Percentiles rank a stretch among this genome's conserved stretches.
Conservation (phyloP, 2,888 invertebrate genomes). For the Dione vanillae region DNA sequence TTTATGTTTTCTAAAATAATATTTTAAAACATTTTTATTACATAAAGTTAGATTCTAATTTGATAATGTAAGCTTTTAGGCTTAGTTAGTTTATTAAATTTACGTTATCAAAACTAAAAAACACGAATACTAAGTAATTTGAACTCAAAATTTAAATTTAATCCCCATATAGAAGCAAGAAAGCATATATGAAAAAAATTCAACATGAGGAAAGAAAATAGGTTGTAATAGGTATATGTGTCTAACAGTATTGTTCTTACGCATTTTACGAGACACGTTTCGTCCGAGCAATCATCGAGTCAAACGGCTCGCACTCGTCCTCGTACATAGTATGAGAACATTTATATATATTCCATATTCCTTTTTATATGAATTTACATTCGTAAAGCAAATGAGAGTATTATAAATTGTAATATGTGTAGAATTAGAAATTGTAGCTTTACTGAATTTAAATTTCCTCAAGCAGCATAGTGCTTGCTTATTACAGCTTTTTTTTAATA, state of each 20-base stretch:
- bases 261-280: slow-evolving; percentile 29
- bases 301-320: slow-evolving; percentile 23
- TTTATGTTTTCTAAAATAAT: too few relatives aligned
- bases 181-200: neutral
- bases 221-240: neutral
- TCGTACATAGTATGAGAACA: slow-evolving; percentile 25
- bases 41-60: too few relatives aligned
- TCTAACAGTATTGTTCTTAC: slow-evolving; percentile 22
- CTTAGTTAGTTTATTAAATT: too few relatives aligned
- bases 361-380: neutral
- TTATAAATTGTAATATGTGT: neutral
- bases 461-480: too few relatives aligned
- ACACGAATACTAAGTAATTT: too few relatives aligned
- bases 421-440: neutral
- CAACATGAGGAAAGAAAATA: neutral
- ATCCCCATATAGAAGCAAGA: too few relatives aligned
- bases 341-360: neutral
- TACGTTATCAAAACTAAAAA: too few relatives aligned
- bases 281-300: slow-evolving; percentile 28
- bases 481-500: too few relatives aligned
- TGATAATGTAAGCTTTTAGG: too few relatives aligned
- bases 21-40: too few relatives aligned
- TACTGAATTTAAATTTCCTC: neutral
- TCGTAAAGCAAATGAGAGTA: neutral
- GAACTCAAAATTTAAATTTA: too few relatives aligned